Evolutionary conservation across 2,888 invertebrate genomes (phyloP), one percentile per base, ranked within the genome.

Genomic region (Agonopterix alstromeriana): DNA sequence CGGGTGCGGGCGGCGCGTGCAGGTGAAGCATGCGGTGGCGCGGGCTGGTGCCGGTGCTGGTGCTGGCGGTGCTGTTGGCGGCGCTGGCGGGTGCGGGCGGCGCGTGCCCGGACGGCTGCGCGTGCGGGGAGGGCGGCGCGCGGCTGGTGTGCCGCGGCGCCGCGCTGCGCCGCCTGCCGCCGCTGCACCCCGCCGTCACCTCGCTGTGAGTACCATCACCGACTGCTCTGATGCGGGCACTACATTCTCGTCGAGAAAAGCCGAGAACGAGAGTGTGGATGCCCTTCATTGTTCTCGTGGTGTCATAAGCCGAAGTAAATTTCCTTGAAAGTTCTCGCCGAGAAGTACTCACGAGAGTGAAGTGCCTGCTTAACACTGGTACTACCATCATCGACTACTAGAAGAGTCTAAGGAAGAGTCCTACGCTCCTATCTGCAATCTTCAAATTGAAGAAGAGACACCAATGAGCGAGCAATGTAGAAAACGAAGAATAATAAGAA

Each of bases 81-180:
- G 59, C 58, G 54, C 46, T 47, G 54, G 48, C 53, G 57, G 52
- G 50, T 48, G 54, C 42, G 48, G 44, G 50, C 48, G 46, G 48
- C 46, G 53, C 51, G 47, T 45, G 52, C 41, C 52, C 57, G 50
- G 53, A 55, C 53, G 61, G 60, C 45, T 74, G 78, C 75, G 62
- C 68, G 56, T 75, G 79, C 76, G 54, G 54, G 62, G 77, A 70
- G 51, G 72, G 67, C 51, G 75, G 72, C 61, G 58, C 73, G 49
- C 67, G 73, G 52, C 65, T 80, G 38, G 56, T 60, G 41, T 82
- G 82, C 64, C 77, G 81, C 58, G 68, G 58, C 52, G 76, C 70
- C 46, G 73, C 63, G 36, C 72, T 82, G 55, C 63, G 57, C 45
- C 62, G 60, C 47, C 60, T 82, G 66, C 82, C 83, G 60, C 73